Percentiles rank a stretch among this genome's conserved stretches.
Conservation (phyloP, 1,140 invertebrate genomes). For the Metaphire vulgaris region DNA sequence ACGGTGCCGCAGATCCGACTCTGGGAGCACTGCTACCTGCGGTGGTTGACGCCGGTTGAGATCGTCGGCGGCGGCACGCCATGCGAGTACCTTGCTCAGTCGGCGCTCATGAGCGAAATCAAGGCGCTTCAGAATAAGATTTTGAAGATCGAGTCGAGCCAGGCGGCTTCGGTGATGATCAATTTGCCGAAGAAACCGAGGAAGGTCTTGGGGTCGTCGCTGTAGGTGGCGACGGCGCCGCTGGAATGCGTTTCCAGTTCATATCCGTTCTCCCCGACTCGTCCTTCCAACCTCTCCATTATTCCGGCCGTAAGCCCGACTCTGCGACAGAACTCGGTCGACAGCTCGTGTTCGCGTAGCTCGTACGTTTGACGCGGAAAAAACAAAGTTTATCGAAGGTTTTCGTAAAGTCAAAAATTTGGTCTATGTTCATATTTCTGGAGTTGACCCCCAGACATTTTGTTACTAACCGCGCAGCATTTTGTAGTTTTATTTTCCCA, state of each 20-base stretch:
- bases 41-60: constrained; percentile 76
- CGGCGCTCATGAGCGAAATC: not conserved
- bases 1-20: constrained; percentile 58
- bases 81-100: constrained; percentile 58
- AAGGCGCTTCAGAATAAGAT: not conserved
- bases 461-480: too few species aligned
- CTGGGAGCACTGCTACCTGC: constrained; percentile 83
- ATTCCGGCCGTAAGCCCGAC: not conserved
- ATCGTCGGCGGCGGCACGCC: constrained; percentile 68
- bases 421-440: too few species aligned
- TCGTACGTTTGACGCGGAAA: too few species aligned
- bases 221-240: not conserved
- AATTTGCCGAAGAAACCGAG: not conserved
- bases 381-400: too few species aligned
- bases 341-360: too few species aligned
- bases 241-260: not conserved
- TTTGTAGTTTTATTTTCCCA: too few species aligned
- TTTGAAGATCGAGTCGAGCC: not conserved
- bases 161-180: too few species aligned
- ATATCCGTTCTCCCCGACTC: not conserved
- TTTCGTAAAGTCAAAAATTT: too few species aligned
- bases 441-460: too few species aligned
- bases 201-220: not conserved
- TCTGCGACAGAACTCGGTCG: not conserved
- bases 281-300: not conserved